These are phyloP conservation scores for Rhingia rostrata DNA, from an alignment of 2,888 invertebrate species.

Conservation along the genomic window DNA sequence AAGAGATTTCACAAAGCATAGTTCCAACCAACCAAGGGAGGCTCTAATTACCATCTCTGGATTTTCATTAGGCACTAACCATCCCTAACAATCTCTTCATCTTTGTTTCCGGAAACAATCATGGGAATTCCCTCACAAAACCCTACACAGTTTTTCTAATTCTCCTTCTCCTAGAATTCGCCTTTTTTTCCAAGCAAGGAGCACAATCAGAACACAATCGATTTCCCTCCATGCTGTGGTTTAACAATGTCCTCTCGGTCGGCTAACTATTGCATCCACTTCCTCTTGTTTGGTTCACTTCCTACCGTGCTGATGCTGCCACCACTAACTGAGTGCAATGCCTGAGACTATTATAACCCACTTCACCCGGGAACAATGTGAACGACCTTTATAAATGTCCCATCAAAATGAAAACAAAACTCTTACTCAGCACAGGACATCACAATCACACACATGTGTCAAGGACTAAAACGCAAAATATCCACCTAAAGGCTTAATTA, in stretches of 20 bases:
- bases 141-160: background rate
- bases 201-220: slow-evolving; percentile 3
- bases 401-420: background rate
- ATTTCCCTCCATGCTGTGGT: background rate
- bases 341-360: slow-evolving; percentile 8
- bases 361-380: slow-evolving; percentile 16
- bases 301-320: slow-evolving; percentile 10
- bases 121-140: slow-evolving; percentile 3
- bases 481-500: slow-evolving; percentile 6
- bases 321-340: slow-evolving; percentile 12
- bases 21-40: too few species aligned
- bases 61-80: background rate
- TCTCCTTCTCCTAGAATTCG: background rate
- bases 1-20: too few species aligned
- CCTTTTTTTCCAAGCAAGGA: background rate
- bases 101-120: slow-evolving; percentile 1
- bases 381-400: slow-evolving; percentile 17
- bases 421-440: background rate
- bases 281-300: background rate
- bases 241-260: slow-evolving; percentile 4
- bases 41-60: background rate
- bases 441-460: background rate
- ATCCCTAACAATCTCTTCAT: background rate
- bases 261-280: slow-evolving; percentile 1
- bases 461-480: slow-evolving; percentile 14